Evolutionary conservation across 2,113 vertebrate genomes (phyloP), one percentile per base, ranked within the genome.

Genomic region (Trogon melanurus): DNA sequence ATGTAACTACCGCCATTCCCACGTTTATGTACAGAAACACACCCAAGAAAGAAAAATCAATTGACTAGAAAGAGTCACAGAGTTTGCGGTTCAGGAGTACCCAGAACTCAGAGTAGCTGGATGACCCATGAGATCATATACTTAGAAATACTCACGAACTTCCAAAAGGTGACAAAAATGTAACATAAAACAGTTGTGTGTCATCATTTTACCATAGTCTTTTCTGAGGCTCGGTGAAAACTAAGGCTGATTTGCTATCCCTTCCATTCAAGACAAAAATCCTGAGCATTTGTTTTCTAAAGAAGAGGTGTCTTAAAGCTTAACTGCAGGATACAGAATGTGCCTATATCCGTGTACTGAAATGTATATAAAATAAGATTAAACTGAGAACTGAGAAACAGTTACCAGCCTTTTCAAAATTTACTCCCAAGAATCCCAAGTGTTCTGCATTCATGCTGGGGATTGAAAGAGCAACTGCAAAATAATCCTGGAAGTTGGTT

Each of bases 1-100:
- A 13, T 16, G n/a, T 13, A 65, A 72, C 51, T 71, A 10, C 53
- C 60, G 30, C 48, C n/a, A 45, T 85, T 73, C 54, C 91, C 71
- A 36, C 67, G 56, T 71, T 78, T 50, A 56, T 34, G 44, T 34
- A 51, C 47, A 91, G 69, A 79, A 90, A 74, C 17, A 70, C 62
- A 80, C 48, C 34, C 75, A 78, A 36, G 8, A 88, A 86, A 89
- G 5, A 93, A 96, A 91, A 96, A 67, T 60, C 64, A 65, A 50
- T 88, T 53, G 34, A 71, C 57, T 83, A 45, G 57, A 64, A 13
- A 69, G 34, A 67, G 17, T 41, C 71, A 66, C 0, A 0, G 78
- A 69, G 44, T 69, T 69, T 82, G 86, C 2, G 9, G 20, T 91
- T 66, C 23, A 71, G 26, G 38, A 92, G 10, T 30, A 82, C 62